Percentiles rank a stretch among this genome's conserved stretches.
Conservation (phyloP, 2,888 invertebrate genomes). For the Leucophenga maculata region DNA sequence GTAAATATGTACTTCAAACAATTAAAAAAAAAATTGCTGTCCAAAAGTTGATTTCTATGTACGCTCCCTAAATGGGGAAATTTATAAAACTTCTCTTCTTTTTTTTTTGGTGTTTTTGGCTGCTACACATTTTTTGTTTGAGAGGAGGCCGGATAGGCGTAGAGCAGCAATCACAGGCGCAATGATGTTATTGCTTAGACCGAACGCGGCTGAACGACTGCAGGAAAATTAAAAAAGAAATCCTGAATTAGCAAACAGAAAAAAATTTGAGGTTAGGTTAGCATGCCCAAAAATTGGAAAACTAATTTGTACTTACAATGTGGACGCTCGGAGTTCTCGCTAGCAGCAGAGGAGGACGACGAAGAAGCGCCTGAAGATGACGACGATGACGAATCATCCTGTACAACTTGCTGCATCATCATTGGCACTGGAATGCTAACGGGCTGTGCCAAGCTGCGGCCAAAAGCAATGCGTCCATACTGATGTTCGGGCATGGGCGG, state of each 20-base stretch:
- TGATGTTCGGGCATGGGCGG: slow-evolving; percentile 71
- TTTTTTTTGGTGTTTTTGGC: slow-evolving; percentile 57
- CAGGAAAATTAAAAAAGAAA: slow-evolving; percentile 56
- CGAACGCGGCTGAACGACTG: slow-evolving; percentile 88
- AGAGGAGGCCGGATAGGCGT: slow-evolving; percentile 26
- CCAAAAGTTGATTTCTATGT: slow-evolving; percentile 11
- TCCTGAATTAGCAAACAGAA: slow-evolving; percentile 13
- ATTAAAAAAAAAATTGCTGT: slow-evolving; percentile 44
- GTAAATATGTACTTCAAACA: slow-evolving; percentile 36
- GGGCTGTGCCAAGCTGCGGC: slow-evolving; percentile 71
- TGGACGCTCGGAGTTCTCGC: slow-evolving; percentile 76
- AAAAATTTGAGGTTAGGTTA: slow-evolving; percentile 4
- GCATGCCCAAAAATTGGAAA: not conserved
- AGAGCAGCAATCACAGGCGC: slow-evolving; percentile 81
- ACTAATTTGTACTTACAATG: slow-evolving; percentile 78
- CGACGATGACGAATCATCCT: slow-evolving; percentile 7
- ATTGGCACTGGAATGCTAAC: slow-evolving; percentile 75
- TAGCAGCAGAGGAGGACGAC: slow-evolving; percentile 40
- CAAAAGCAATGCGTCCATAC: slow-evolving; percentile 71
- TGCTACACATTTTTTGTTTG: slow-evolving; percentile 48
- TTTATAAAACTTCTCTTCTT: slow-evolving; percentile 14
- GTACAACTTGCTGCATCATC: slow-evolving; percentile 75
- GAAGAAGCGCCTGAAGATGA: not conserved
- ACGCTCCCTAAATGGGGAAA: not conserved
- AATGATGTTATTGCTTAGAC: slow-evolving; percentile 77